Evolutionary conservation across 2,113 vertebrate species (phyloP).

Genomic region (Irena cyanogastra): DNA sequence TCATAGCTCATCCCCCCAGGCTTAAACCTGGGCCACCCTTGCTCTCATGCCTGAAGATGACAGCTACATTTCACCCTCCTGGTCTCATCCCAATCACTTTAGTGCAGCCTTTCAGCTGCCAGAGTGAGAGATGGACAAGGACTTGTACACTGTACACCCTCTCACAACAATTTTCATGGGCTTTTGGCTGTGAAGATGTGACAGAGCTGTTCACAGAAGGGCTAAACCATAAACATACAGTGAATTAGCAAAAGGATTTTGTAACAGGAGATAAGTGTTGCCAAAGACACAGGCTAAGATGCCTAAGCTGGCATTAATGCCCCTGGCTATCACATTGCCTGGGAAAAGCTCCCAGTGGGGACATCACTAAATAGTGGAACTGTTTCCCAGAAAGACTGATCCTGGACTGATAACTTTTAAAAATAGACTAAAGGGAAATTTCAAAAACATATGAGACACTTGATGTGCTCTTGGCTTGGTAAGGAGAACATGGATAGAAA

Average conservation of each 20-base stretch:
- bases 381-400: neutral
- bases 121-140: neutral
- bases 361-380: neutral
- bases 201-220: neutral
- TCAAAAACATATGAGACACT: neutral
- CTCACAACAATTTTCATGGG: rapidly evolving
- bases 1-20: neutral
- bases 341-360: neutral
- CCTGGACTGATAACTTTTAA: neutral
- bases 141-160: rapidly evolving
- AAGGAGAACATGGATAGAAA: neutral
- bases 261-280: neutral
- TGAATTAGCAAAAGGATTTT: neutral
- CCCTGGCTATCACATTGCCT: neutral
- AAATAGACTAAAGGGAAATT: neutral
- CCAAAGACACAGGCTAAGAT: neutral
- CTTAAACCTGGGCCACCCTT: neutral
- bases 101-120: rapidly evolving
- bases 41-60: neutral
- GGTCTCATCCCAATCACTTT: neutral
- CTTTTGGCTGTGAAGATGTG: neutral
- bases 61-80: neutral
- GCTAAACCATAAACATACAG: neutral
- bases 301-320: neutral
- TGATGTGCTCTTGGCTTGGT: neutral